Evolutionary conservation across 2,888 invertebrate species (phyloP), one percentile per base, ranked within the genome.

Genomic region (Dryococelus australis): DNA sequence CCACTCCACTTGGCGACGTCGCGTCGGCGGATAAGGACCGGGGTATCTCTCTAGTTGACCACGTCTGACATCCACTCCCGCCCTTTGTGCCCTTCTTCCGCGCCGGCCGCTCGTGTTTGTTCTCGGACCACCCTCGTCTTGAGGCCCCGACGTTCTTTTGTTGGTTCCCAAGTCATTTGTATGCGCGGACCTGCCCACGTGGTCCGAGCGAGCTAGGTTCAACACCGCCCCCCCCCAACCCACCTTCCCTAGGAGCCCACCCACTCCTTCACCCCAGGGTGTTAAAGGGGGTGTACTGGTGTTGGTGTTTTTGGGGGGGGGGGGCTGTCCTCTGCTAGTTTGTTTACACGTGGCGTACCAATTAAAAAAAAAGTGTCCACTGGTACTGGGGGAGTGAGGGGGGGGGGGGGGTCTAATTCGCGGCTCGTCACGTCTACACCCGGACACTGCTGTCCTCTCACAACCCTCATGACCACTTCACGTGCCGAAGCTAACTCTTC

Each of bases 101-200:
- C 79, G 79, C n/a, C 4, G 20, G 35, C 27, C 28, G 0, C 28
- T 3, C 28, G 83, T 83, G 83, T 83, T 83, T 83, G 83, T 83
- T 83, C 83, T 83, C 28, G 83, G 83, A 83, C 83, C 83, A 83
- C 83, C 83, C 83, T 83, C 83, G 83, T 83, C 83, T 83, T 35
- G 83, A 24, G 8, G 20, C 65, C 65, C 83, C 80, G 83, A 83
- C 43, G 83, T 35, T 83, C 83, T 83, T 83, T 83, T 83, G 83
- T 83, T 83, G 43, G 83, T 28, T 24, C 79, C 79, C 13, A 28
- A 28, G 83, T 83, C 83, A 83, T 83, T 83, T 83, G 83, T 83
- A 83, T 83, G 83, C 83, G 83, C 43, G 83, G 83, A 35, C 83
- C 83, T 83, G 83, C 28, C 83, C 83, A 83, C 83, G 20, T 28